Evolutionary conservation across 2,797 vertebrate genomes (phyloP).

Genomic region (Taeniopygia guttata): DNA sequence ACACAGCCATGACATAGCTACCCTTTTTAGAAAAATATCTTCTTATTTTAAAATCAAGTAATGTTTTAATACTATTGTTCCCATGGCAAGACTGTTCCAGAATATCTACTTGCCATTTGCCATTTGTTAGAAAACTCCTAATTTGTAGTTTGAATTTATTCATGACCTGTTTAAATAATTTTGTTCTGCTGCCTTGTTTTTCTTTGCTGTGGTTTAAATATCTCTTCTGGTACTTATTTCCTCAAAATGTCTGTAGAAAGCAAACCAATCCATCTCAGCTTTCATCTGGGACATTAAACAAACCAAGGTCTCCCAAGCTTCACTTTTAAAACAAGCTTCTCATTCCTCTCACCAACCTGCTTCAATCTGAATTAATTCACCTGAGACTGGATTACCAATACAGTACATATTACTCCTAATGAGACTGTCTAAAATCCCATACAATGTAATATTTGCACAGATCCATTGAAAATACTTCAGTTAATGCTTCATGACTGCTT

Average conservation of each 20-base stretch:
- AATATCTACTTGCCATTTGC: background rate
- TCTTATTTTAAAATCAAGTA: background rate
- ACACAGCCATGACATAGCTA: background rate
- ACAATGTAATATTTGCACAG: background rate
- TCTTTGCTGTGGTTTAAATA: background rate
- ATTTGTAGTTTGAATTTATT: background rate
- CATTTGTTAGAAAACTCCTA: background rate
- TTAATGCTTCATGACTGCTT: background rate
- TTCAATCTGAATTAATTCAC: background rate
- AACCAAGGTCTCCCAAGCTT: background rate
- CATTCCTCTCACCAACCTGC: background rate
- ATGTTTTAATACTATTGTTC: background rate
- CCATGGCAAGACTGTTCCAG: background rate
- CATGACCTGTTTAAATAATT: background rate
- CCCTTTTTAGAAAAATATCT: background rate
- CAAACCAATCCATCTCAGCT: background rate
- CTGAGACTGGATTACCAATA: background rate
- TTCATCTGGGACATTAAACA: background rate
- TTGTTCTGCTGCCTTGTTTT: background rate
- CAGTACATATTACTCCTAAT: background rate
- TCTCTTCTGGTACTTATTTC: background rate
- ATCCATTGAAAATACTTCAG: background rate
- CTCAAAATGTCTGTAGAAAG: background rate
- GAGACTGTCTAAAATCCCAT: background rate
- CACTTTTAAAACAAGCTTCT: background rate